Conservation (phyloP, 2,113 vertebrate species). For the Ophthalmolycus amberensis region DNA sequence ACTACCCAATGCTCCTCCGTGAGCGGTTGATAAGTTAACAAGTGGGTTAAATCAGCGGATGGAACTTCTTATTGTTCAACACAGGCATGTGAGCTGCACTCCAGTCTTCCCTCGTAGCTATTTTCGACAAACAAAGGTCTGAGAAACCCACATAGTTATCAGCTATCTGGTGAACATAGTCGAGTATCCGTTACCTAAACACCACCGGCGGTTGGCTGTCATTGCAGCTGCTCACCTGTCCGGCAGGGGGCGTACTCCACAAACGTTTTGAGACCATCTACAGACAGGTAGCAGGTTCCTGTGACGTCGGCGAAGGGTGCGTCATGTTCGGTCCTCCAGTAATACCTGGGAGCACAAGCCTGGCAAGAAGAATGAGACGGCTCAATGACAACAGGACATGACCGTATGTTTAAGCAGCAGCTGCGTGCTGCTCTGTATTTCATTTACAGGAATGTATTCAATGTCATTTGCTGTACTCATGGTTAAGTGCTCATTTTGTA, state of each 20-base stretch:
- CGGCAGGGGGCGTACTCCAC: constrained; percentile 92
- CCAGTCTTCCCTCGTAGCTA: neutral
- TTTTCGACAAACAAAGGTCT: neutral
- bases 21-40: neutral
- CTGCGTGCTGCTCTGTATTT: neutral
- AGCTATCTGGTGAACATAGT: neutral
- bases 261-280: constrained; percentile 86
- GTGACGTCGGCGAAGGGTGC: constrained; percentile 82
- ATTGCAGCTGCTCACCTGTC: constrained; percentile 81
- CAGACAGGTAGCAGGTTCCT: constrained; percentile 91
- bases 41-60: neutral
- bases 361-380: constrained; percentile 46
- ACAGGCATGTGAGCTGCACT: neutral
- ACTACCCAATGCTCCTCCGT: neutral
- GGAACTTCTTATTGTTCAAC: neutral
- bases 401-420: neutral
- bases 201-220: neutral
- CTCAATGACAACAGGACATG: neutral
- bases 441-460: neutral
- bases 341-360: constrained; percentile 92
- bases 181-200: neutral
- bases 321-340: constrained; percentile 88
- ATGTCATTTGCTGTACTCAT: neutral
- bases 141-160: neutral
- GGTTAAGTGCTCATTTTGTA: neutral